Evolutionary conservation across 2,113 vertebrate species (phyloP).

Genomic region (Dipodomys merriami): DNA sequence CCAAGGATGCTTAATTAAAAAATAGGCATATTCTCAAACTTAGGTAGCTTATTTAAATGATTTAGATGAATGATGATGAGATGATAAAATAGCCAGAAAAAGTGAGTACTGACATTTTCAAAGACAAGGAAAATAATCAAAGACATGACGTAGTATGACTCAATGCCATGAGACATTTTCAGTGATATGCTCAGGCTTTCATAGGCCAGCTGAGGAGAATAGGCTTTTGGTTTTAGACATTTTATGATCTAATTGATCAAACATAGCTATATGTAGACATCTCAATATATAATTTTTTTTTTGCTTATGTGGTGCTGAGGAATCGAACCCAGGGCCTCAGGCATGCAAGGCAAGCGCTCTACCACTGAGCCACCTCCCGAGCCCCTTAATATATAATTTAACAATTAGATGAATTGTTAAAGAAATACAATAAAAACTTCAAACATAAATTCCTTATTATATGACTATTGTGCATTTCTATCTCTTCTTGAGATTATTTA

Average conservation of each 20-base stretch:
- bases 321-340: no score
- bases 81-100: background rate
- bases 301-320: no score
- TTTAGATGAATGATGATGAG: slow-evolving; percentile 20
- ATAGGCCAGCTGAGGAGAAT: background rate
- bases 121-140: background rate
- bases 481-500: background rate
- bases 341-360: no score
- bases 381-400: slow-evolving; percentile 1
- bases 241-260: background rate
- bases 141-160: background rate
- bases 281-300: slow-evolving; percentile 1
- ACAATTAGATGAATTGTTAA: slow-evolving; percentile 38
- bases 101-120: background rate
- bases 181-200: background rate
- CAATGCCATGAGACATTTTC: background rate
- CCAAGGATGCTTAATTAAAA: background rate
- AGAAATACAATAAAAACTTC: slow-evolving; percentile 45
- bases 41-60: slow-evolving; percentile 20
- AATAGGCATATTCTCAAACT: slow-evolving; percentile 15
- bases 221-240: background rate
- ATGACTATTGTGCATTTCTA: background rate
- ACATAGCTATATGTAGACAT: background rate
- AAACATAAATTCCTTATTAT: background rate
- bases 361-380: no score